phyloP scores from a whole-genome alignment of 2,888 invertebrate genomes.

The Meliscaeva auricollis region DNA sequence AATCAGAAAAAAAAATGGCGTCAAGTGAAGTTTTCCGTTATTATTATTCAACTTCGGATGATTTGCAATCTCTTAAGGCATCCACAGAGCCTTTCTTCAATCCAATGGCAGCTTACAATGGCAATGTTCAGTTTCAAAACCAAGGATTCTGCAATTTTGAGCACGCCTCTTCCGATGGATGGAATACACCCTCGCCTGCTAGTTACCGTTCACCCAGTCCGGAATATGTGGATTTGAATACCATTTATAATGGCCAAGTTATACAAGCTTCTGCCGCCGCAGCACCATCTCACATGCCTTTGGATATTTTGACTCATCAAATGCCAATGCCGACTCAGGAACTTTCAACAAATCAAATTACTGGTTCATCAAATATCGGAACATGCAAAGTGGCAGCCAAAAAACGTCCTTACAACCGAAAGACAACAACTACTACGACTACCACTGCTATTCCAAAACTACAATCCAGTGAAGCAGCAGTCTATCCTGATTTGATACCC shows the following conservation, averaged over 20 bases:
- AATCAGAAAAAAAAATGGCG: slow-evolving; percentile 79
- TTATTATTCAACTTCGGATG: slow-evolving; percentile 82
- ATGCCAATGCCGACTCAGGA: slow-evolving; percentile 62
- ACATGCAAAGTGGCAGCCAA: slow-evolving; percentile 80
- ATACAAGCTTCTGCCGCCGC: slow-evolving; percentile 11
- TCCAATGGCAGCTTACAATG: slow-evolving; percentile 82
- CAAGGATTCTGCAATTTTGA: slow-evolving; percentile 82
- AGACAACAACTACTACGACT: slow-evolving; percentile 60
- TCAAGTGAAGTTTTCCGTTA: slow-evolving; percentile 84
- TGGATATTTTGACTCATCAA: slow-evolving; percentile 65
- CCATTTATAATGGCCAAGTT: slow-evolving; percentile 80
- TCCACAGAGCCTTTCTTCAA: slow-evolving; percentile 81
- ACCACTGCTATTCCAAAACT: slow-evolving; percentile 51
- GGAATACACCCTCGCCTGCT: slow-evolving; percentile 83
- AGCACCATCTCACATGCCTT: slow-evolving; percentile 47
- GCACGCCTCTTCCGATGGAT: slow-evolving; percentile 84
- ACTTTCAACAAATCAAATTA: not conserved
- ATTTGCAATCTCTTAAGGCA: slow-evolving; percentile 81
- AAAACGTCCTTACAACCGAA: slow-evolving; percentile 81
- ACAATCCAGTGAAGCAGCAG: slow-evolving; percentile 58
- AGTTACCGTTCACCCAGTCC: slow-evolving; percentile 84
- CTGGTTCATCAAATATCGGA: slow-evolving; percentile 82
- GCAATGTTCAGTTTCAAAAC: slow-evolving; percentile 75
- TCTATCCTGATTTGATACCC: slow-evolving; percentile 67
- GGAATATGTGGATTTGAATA: slow-evolving; percentile 83